Evolutionary conservation across 1,140 invertebrate species (phyloP).

Genomic region (Pseudomyrmex pallidus): DNA sequence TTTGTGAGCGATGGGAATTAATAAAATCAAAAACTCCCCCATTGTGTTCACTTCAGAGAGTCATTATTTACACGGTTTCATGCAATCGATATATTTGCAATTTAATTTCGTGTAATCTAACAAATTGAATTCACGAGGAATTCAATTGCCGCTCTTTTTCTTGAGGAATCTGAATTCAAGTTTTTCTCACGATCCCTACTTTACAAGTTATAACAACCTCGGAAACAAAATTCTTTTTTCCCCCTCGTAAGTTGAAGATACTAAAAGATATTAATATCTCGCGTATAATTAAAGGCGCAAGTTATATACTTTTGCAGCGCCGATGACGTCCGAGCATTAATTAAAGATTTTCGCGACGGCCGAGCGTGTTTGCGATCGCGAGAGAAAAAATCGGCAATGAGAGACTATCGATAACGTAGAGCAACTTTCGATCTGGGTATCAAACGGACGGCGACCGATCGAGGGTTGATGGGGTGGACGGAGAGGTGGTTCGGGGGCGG

Average conservation of each 20-base stretch:
- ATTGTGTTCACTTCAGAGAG: not conserved
- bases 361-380: slow-evolving; percentile 61
- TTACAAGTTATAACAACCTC: no score
- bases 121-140: slow-evolving; percentile 11
- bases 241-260: not conserved
- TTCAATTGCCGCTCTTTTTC: not conserved
- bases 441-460: slow-evolving; percentile 63
- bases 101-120: slow-evolving; percentile 18
- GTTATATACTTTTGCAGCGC: not conserved
- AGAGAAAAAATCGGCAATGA: slow-evolving; percentile 69
- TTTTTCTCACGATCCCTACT: slow-evolving; percentile 1
- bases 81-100: slow-evolving; percentile 36
- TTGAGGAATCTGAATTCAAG: not conserved
- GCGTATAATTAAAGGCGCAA: not conserved
- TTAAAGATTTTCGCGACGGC: slow-evolving; percentile 68
- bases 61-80: slow-evolving; percentile 18
- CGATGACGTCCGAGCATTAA: slow-evolving; percentile 61
- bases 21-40: not conserved
- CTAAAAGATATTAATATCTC: no score
- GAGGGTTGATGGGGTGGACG: not conserved
- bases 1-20: slow-evolving; percentile 13
- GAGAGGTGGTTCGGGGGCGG: slow-evolving; percentile 49
- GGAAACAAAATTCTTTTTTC: not conserved
- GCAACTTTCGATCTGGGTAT: slow-evolving; percentile 73
- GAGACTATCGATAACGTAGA: slow-evolving; percentile 73